Evolutionary conservation across 1,140 invertebrate species (phyloP).

Genomic region (Ceratina australensis): DNA sequence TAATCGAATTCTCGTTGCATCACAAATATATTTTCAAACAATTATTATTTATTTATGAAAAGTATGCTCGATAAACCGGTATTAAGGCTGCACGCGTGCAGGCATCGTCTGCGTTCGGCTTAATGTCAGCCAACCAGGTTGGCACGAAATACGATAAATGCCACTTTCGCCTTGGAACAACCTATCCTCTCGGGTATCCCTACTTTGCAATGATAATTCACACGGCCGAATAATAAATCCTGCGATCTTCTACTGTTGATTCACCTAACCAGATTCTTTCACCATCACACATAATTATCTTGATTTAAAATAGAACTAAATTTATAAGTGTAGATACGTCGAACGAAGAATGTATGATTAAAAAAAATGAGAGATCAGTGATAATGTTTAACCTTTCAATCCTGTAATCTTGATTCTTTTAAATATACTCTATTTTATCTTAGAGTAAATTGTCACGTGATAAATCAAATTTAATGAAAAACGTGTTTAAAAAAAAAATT

Average conservation of each 20-base stretch:
- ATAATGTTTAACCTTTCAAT: too few relatives aligned
- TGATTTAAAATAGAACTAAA: too few relatives aligned
- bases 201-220: constrained; percentile 37
- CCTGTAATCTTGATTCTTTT: too few relatives aligned
- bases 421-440: too few relatives aligned
- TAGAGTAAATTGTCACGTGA: too few relatives aligned
- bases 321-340: too few relatives aligned
- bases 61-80: constrained; percentile 32
- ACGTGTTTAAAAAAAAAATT: too few relatives aligned
- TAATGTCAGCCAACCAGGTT: constrained; percentile 48
- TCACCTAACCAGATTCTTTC: neutral
- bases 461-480: too few relatives aligned
- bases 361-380: too few relatives aligned
- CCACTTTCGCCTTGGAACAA: constrained; percentile 49
- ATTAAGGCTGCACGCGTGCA: constrained; percentile 41
- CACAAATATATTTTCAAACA: constrained; percentile 3
- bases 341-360: too few relatives aligned
- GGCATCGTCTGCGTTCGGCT: constrained; percentile 41
- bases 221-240: neutral
- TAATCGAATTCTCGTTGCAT: constrained; percentile 11
- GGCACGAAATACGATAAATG: constrained; percentile 50
- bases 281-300: neutral
- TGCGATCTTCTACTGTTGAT: neutral
- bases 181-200: constrained; percentile 23
- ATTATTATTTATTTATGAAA: constrained; percentile 44